Conservation (phyloP, 2,113 vertebrate species). For the Tricholaema leucomelas region DNA sequence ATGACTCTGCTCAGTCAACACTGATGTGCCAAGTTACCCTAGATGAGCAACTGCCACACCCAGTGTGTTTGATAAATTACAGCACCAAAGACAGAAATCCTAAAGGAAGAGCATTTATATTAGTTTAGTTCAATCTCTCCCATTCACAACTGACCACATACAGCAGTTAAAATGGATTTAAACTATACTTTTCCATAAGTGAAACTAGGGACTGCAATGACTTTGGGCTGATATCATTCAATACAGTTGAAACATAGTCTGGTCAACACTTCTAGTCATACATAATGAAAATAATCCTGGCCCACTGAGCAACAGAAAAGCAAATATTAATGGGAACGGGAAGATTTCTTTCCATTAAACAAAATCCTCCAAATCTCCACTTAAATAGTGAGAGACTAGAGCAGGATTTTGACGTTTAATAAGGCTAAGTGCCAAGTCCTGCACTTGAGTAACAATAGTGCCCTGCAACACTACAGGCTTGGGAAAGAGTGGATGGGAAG, state of each 20-base stretch:
- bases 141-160: conserved; percentile 41
- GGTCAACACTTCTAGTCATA: conserved; percentile 49
- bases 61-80: background rate
- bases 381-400: background rate
- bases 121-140: background rate
- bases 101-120: background rate
- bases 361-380: background rate
- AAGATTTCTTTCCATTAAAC: background rate
- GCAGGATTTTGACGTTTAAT: background rate
- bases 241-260: background rate
- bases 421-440: no score
- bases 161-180: conserved; percentile 55
- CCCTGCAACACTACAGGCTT: no score
- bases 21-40: background rate
- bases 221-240: conserved; percentile 6
- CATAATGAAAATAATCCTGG: background rate
- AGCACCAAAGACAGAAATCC: background rate
- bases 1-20: background rate
- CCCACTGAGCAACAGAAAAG: background rate
- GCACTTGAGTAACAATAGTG: no score
- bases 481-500: no score
- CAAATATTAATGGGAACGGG: background rate
- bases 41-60: background rate
- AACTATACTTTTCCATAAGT: background rate
- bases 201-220: conserved; percentile 34